phyloP scores from a whole-genome alignment of 2,888 invertebrate genomes.

The Lypha dubia region DNA sequence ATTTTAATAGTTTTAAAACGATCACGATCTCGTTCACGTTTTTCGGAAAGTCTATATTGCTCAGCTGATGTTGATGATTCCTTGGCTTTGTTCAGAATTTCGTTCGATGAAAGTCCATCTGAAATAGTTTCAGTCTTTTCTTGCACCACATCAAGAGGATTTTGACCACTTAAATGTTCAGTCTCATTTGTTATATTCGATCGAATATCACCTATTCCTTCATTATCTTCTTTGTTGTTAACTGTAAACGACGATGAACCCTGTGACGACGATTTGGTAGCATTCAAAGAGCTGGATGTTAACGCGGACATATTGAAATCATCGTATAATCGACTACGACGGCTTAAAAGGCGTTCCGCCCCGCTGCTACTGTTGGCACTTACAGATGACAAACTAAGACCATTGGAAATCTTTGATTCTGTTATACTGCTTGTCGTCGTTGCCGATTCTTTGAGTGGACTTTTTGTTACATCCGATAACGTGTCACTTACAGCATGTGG shows the following conservation, averaged over 20 bases:
- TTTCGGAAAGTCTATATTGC: conserved; percentile 77
- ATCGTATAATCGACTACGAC: conserved; percentile 83
- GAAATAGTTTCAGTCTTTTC: conserved; percentile 65
- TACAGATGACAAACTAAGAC: conserved; percentile 60
- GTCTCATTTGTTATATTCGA: conserved; percentile 69
- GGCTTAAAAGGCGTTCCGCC: conserved; percentile 81
- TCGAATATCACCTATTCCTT: conserved; percentile 73
- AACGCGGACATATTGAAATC: conserved; percentile 80
- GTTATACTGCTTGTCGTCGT: conserved; percentile 63
- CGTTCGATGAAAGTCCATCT: conserved; percentile 37
- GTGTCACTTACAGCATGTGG: conserved; percentile 45
- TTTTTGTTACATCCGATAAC: conserved; percentile 32
- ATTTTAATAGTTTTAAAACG: conserved; percentile 83
- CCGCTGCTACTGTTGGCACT: conserved; percentile 72
- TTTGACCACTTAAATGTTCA: conserved; percentile 64
- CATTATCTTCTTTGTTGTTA: conserved; percentile 62
- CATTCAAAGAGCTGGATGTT: conserved; percentile 69
- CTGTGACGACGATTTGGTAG: conserved; percentile 52
- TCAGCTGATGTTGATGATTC: conserved; percentile 33
- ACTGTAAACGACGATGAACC: conserved; percentile 77
- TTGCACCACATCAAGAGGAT: conserved; percentile 66
- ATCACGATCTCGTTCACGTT: conserved; percentile 81
- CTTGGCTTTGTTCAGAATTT: conserved; percentile 6
- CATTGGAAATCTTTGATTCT: conserved; percentile 65
- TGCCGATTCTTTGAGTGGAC: conserved; percentile 65